These are phyloP conservation scores for Aricia artaxerxes DNA, from an alignment of 2,888 invertebrate species.

Conservation along the genomic window DNA sequence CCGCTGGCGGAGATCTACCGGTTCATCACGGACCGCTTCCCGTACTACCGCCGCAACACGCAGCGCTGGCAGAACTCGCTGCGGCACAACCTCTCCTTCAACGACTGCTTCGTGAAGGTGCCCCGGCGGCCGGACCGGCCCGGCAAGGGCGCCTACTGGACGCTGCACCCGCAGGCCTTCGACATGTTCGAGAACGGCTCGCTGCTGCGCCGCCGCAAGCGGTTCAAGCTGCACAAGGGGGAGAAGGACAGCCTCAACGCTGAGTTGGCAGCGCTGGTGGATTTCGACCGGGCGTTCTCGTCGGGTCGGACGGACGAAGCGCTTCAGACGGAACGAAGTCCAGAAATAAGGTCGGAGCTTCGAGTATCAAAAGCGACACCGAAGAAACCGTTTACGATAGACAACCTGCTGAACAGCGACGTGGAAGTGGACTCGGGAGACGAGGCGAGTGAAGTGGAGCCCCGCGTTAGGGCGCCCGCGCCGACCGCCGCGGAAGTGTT, in stretches of 20 bases:
- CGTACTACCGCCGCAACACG: conserved; percentile 91
- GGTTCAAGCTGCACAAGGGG: conserved; percentile 92
- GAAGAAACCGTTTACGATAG: conserved; percentile 90
- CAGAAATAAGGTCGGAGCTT: conserved; percentile 35
- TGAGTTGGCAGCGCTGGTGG: conserved; percentile 83
- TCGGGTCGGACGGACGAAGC: not conserved
- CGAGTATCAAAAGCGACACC: conserved; percentile 57
- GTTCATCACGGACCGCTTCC: conserved; percentile 89
- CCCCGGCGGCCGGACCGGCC: conserved; percentile 81
- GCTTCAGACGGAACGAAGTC: not conserved
- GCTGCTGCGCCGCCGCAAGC: conserved; percentile 86
- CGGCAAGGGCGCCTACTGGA: conserved; percentile 81
- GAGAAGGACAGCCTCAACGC: conserved; percentile 85
- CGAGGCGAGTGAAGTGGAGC: conserved; percentile 49
- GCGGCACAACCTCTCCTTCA: conserved; percentile 95
- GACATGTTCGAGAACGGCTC: conserved; percentile 93
- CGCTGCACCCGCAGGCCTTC: conserved; percentile 88
- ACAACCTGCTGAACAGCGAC: conserved; percentile 89
- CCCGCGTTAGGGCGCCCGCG: conserved; percentile 33
- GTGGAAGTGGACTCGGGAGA: conserved; percentile 53
- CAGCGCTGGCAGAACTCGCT: conserved; percentile 91
- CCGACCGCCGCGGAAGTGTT: not conserved
- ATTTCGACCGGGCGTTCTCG: conserved; percentile 81
- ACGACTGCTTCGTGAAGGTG: conserved; percentile 96
- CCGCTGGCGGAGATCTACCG: conserved; percentile 87